These are phyloP conservation scores for Diacarnus erythraeanus DNA, from an alignment of 37 sponge, comb jelly and placozoan genomes.

Conservation along the genomic window DNA sequence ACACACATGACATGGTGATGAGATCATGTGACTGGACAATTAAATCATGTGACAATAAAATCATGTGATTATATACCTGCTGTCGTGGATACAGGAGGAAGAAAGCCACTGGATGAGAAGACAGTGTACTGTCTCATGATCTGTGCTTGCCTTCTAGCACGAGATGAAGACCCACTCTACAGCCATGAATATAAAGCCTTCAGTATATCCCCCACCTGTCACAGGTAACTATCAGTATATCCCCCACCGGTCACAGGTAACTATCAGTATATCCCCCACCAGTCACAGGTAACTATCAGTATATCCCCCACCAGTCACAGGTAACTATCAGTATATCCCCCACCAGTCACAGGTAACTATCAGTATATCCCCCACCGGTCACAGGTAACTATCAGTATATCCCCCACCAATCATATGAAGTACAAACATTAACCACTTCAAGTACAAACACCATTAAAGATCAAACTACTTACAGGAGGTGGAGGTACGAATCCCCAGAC, in stretches of 20 bases:
- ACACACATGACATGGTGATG: conserved; percentile 11
- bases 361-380: not conserved
- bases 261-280: not conserved
- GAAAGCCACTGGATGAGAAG: conserved; percentile 18
- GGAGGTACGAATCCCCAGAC: conserved; percentile 29
- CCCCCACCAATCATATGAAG: not conserved
- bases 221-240: too few species aligned
- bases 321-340: not conserved
- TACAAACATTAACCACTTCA: not conserved
- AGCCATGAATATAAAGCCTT: too few species aligned
- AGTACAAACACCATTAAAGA: not conserved
- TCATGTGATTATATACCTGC: not conserved
- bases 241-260: too few species aligned
- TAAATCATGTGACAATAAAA: not conserved
- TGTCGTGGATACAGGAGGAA: conserved; percentile 16
- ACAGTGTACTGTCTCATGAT: conserved; percentile 13
- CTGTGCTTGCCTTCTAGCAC: not conserved
- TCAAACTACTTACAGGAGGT: conserved; percentile 7
- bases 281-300: not conserved
- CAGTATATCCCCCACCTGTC: not conserved
- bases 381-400: not conserved
- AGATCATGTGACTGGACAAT: conserved; percentile 1
- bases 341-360: not conserved
- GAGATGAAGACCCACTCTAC: not conserved
- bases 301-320: not conserved